These are phyloP conservation scores for Trachops cirrhosus DNA, from an alignment of 2,797 vertebrate species.

Conservation along the genomic window DNA sequence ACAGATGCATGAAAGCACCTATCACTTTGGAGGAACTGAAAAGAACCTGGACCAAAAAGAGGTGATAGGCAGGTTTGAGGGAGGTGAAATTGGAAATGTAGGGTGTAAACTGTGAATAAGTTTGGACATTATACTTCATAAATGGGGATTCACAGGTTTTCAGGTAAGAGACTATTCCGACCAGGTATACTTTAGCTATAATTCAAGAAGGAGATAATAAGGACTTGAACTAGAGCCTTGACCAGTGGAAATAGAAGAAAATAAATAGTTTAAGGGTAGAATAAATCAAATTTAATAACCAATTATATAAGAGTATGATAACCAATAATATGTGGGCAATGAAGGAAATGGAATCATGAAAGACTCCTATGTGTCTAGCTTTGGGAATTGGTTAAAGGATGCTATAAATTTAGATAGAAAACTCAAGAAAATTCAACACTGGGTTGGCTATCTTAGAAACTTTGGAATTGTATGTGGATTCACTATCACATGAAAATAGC, in stretches of 20 bases:
- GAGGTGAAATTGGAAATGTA: background rate
- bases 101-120: background rate
- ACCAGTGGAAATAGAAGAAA: background rate
- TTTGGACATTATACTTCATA: background rate
- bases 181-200: background rate
- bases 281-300: background rate
- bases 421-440: background rate
- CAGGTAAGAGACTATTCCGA: background rate
- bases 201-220: background rate
- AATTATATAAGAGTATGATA: background rate
- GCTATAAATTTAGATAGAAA: background rate
- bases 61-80: background rate
- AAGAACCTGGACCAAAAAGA: background rate
- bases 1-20: background rate
- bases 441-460: background rate
- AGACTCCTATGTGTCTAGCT: background rate
- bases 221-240: background rate
- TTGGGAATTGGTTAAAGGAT: background rate
- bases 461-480: background rate
- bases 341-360: background rate
- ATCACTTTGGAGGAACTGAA: background rate
- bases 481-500: background rate
- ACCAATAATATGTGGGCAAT: background rate
- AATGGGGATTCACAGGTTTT: background rate
- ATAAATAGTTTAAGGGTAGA: background rate